phyloP scores from a whole-genome alignment of 1,140 invertebrate genomes.

The Agrilus planipennis region DNA sequence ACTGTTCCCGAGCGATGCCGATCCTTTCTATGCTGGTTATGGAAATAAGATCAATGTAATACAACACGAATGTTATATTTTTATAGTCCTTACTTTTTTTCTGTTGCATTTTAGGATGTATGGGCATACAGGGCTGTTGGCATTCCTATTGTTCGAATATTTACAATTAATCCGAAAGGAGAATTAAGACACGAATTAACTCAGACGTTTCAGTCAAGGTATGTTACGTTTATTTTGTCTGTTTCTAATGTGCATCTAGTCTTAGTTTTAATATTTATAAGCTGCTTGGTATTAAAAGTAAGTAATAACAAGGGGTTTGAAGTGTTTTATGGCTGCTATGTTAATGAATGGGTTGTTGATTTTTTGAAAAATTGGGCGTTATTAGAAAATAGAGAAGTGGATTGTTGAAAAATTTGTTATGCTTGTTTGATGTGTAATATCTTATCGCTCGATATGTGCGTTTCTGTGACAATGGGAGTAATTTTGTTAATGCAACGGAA shows the following conservation, averaged over 20 bases:
- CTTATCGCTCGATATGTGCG: too few relatives aligned
- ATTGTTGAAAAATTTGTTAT: too few relatives aligned
- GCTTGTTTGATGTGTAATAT: too few relatives aligned
- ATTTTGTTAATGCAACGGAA: too few relatives aligned
- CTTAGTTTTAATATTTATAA: too few relatives aligned
- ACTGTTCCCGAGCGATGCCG: conserved; percentile 72
- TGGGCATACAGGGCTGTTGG: conserved; percentile 95
- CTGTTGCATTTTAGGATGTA: conserved; percentile 64
- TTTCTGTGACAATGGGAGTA: too few relatives aligned
- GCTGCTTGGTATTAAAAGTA: too few relatives aligned
- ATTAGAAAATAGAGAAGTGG: too few relatives aligned
- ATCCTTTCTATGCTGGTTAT: conserved; percentile 98
- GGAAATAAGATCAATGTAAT: conserved; percentile 91
- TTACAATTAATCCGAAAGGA: conserved; percentile 96
- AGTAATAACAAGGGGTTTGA: too few relatives aligned
- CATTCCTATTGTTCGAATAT: conserved; percentile 91
- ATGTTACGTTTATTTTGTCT: conserved; percentile 44
- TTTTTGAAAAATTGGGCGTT: too few relatives aligned
- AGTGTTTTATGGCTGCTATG: too few relatives aligned
- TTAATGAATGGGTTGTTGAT: too few relatives aligned
- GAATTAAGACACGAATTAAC: conserved; percentile 92
- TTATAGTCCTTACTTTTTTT: not conserved
- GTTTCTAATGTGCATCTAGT: not conserved
- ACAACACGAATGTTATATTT: not conserved
- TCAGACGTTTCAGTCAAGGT: conserved; percentile 96